Evolutionary conservation across 2,113 vertebrate species (phyloP), one percentile per base, ranked within the genome.

Genomic region (Eudyptes chrysolophus): DNA sequence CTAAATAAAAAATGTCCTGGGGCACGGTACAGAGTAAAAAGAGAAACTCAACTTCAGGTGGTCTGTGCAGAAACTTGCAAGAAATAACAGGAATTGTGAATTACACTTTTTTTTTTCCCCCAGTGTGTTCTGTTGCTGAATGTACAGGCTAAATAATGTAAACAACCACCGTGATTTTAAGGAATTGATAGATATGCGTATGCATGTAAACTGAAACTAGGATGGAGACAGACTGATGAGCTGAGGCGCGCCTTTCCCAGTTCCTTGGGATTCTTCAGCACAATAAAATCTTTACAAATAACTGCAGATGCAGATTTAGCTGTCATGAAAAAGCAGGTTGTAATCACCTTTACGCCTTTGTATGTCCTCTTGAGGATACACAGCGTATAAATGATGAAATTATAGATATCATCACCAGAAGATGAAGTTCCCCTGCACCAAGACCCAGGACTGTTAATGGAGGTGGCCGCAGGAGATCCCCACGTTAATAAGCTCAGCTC

Each of bases 101-200:
- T 75, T 51, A 13, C 19, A 29, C 2, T 1, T 7, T 29, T 32
- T 34, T 34, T 18, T 2, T 42, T 3, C 42, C 34, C 40, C 34
- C 40, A 40, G 6, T 32, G 38, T 15, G 40, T 29, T 68, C 30
- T 44, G 58, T 44, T 69, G 27, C 36, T 54, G 55, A 87, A 75
- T 4, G 10, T 38, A 57, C 10, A 52, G 25, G 21, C 20, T 75
- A 78, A 66, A 36, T 40, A 40, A 84, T 0, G 13, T 49, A 58
- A 89, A 60, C 15, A 83, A 85, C 15, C 2, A 2, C 30, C 21
- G 64, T 27, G 42, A n/a, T 62, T 88, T 82, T 49, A n/a, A 55
- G 54, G 42, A 54, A 40, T 5, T 40, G 29, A n/a, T 1, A 52
- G 16, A 7, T 16, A 5, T 1, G 30, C 38, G 42, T 2, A 20